These are phyloP conservation scores for Ophiothrix spiculata DNA, from an alignment of 35 echinoderm and acorn worm genomes.

Conservation along the genomic window DNA sequence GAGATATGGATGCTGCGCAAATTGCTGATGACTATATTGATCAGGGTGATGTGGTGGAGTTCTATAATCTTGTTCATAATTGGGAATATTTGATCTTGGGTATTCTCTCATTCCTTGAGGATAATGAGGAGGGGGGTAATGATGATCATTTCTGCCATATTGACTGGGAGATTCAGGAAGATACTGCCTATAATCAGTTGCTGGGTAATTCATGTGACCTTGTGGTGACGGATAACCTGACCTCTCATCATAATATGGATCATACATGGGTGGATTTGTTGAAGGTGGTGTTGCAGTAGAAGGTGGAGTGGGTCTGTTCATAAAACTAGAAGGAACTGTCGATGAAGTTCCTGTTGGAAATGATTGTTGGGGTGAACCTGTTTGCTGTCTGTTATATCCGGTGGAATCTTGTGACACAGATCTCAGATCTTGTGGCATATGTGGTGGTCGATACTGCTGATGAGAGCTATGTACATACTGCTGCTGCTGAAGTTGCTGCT, in stretches of 20 bases:
- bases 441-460: neutral
- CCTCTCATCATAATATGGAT: neutral
- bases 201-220: neutral
- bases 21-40: conserved; percentile 16
- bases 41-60: too few species aligned
- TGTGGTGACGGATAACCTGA: neutral
- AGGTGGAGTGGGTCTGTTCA: conserved; percentile 5
- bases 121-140: neutral
- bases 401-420: neutral
- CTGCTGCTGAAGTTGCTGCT: too few species aligned
- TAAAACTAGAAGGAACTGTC: neutral
- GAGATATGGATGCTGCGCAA: neutral
- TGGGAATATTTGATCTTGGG: too few species aligned
- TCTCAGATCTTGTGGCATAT: neutral
- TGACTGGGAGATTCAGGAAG: neutral
- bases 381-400: neutral
- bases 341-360: neutral
- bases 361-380: neutral
- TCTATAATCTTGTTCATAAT: too few species aligned
- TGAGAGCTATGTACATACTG: neutral
- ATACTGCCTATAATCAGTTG: neutral
- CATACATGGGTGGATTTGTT: neutral
- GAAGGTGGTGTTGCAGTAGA: neutral
- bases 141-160: neutral
- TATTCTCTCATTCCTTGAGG: too few species aligned